Base-by-base conservation (phyloP, 2,113 vertebrate species). In the Cebidichthys violaceus region DNA sequence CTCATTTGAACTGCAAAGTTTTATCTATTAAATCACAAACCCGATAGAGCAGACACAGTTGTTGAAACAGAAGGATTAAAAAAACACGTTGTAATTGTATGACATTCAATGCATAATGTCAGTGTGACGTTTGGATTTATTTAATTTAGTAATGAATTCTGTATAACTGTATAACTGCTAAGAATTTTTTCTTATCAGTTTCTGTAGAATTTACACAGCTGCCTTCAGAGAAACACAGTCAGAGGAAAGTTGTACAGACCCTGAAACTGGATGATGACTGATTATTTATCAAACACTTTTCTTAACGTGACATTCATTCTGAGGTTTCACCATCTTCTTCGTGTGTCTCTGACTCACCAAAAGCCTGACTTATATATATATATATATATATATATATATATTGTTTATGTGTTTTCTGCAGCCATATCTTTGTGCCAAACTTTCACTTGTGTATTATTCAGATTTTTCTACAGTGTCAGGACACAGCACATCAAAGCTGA, bases 401-500 rank as follows among this genome's bases (percentile, higher is more conserved):
- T 24, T n/a, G 1, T 55, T 55, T n/a, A 14, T 55, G 22, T 9
- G n/a, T 55, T 55, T 55, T 55, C 54, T 24, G n/a, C 13, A 4
- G 11, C 54, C 54, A 57, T 13, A 14, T 57, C 11, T 57, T 57
- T 27, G 54, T 27, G 54, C 1, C 9, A 33, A 6, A 27, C 20
- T 17, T 33, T 20, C 8, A n/a, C 37, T 50, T 6, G 9, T 39
- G n/a, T 11, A 2, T 65, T 39, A n/a, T 61, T 27, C 4, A 39
- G 1, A 35, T 81, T 29, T 47, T 55, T 24, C 57, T 69, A 54
- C 90, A 94, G 94, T 93, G 0, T 86, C 89, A 17, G 82, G 73
- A 61, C 90, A 94, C 91, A 95, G 85, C 88, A 96, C 96, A 0
- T 45, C 55, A 1, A 92, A 54, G 17, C 93, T 94, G 61, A 60